phyloP scores from a whole-genome alignment of 2,888 invertebrate genomes.

The Dasysyrphus albostriatus region DNA sequence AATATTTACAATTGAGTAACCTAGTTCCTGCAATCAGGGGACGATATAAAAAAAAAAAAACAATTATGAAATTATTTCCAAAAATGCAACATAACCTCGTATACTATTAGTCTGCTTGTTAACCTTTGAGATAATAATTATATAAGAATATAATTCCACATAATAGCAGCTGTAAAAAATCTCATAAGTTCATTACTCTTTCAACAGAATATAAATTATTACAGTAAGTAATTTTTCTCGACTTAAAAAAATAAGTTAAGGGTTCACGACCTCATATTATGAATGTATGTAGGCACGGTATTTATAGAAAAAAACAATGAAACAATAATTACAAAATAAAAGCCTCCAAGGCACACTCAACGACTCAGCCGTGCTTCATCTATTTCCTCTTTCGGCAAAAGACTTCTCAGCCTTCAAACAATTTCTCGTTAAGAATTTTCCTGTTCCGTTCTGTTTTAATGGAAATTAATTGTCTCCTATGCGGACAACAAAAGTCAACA shows the following conservation, averaged over 20 bases:
- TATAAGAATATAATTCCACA: conserved; percentile 6
- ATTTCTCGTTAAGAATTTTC: conserved; percentile 64
- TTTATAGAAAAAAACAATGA: conserved; percentile 26
- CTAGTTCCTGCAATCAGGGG: too few species aligned
- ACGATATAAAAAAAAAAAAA: too few species aligned
- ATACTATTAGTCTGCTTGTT: not conserved
- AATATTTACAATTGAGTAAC: too few species aligned
- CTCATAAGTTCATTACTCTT: conserved; percentile 22
- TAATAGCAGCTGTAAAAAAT: not conserved
- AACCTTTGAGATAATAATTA: not conserved
- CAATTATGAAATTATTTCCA: too few species aligned
- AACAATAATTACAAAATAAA: conserved; percentile 45
- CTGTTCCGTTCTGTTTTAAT: conserved; percentile 51
- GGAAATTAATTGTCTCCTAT: conserved; percentile 69
- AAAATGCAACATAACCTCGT: not conserved
- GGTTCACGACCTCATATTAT: conserved; percentile 39
- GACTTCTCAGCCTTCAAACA: conserved; percentile 45
- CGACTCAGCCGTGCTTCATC: conserved; percentile 42
- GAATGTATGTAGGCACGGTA: not conserved
- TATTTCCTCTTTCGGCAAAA: conserved; percentile 37
- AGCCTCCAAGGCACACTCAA: conserved; percentile 53
- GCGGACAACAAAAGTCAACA: conserved; percentile 65
- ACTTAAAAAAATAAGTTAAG: not conserved
- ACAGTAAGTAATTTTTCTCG: not conserved
- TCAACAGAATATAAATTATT: not conserved